These are phyloP conservation scores for Aspidiotus rigidus DNA, from an alignment of 2,888 invertebrate species.

Conservation along the genomic window DNA sequence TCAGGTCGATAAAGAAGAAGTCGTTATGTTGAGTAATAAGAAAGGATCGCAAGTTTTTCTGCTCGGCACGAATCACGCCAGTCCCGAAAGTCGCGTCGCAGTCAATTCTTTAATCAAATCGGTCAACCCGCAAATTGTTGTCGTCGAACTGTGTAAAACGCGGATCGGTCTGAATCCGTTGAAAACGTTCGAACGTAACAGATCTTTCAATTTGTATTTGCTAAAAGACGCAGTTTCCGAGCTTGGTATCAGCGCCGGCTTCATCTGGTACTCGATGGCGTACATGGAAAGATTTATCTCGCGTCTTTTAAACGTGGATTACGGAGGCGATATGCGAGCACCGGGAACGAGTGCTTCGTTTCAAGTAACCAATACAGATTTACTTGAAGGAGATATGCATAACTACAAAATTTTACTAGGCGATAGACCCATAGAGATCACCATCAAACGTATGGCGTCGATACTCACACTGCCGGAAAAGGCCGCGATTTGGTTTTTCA, in stretches of 20 bases:
- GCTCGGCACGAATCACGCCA: constrained; percentile 31
- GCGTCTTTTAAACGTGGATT: constrained; percentile 28
- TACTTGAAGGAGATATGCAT: constrained; percentile 30
- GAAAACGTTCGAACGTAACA: constrained; percentile 26
- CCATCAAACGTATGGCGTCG: constrained; percentile 31
- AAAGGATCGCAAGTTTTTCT: constrained; percentile 21
- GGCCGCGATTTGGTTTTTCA: constrained; percentile 25
- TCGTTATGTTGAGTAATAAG: constrained; percentile 20
- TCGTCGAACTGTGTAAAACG: constrained; percentile 28
- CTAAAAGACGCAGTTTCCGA: constrained; percentile 26
- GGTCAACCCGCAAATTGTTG: constrained; percentile 28
- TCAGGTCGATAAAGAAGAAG: constrained; percentile 28
- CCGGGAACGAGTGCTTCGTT: constrained; percentile 30
- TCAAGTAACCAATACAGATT: constrained; percentile 28
- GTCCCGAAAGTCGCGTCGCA: constrained; percentile 31
- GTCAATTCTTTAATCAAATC: constrained; percentile 21
- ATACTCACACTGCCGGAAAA: constrained; percentile 25
- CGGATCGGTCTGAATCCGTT: constrained; percentile 27
- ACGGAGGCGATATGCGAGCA: constrained; percentile 29
- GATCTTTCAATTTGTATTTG: constrained; percentile 22
- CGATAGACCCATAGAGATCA: constrained; percentile 27
- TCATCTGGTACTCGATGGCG: constrained; percentile 32
- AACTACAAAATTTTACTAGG: constrained; percentile 34
- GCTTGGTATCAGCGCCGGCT: constrained; percentile 29
- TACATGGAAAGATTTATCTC: constrained; percentile 31